Percentiles rank a stretch among this genome's conserved stretches.
phyloP scores from a whole-genome alignment of 1,140 invertebrate genomes.

The Oncopodura yosiiana region DNA sequence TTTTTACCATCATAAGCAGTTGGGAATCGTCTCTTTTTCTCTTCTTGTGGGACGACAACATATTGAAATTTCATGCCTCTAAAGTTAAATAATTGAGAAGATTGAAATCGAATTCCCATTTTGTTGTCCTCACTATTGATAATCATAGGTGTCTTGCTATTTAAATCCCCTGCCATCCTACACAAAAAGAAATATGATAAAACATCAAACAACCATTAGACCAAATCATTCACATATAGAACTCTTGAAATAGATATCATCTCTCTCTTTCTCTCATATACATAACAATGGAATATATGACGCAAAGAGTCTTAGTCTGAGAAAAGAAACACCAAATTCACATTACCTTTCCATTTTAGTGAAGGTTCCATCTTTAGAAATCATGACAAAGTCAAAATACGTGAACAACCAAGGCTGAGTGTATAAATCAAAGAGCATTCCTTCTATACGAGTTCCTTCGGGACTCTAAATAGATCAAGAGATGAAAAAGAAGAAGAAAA shows the following conservation, averaged over 20 bases:
- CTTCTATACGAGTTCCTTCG: slow-evolving; percentile 29
- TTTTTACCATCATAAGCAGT: slow-evolving; percentile 20
- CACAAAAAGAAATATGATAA: not conserved
- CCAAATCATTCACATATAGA: not conserved
- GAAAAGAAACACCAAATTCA: no score
- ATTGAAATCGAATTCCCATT: slow-evolving; percentile 32
- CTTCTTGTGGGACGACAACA: slow-evolving; percentile 5
- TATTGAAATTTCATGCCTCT: slow-evolving; percentile 35
- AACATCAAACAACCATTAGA: not conserved
- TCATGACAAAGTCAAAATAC: slow-evolving; percentile 34
- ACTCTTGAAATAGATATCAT: not conserved
- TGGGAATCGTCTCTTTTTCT: not conserved
- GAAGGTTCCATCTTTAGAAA: slow-evolving; percentile 32
- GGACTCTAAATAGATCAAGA: slow-evolving; percentile 17
- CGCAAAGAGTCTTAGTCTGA: no score
- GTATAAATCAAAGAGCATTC: slow-evolving; percentile 28
- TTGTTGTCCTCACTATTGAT: slow-evolving; percentile 28
- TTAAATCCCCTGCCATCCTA: slow-evolving; percentile 34
- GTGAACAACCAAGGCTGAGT: slow-evolving; percentile 36
- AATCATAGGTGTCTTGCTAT: slow-evolving; percentile 30
- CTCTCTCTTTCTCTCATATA: not conserved
- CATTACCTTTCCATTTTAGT: slow-evolving; percentile 28
- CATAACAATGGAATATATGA: not conserved
- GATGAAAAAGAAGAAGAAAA: not conserved
- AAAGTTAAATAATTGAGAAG: slow-evolving; percentile 34